A percentile compares a stretch with the other conserved stretches of the same genome.
Conservation (phyloP, 2,888 invertebrate genomes). For the Eupithecia subfuscata region DNA sequence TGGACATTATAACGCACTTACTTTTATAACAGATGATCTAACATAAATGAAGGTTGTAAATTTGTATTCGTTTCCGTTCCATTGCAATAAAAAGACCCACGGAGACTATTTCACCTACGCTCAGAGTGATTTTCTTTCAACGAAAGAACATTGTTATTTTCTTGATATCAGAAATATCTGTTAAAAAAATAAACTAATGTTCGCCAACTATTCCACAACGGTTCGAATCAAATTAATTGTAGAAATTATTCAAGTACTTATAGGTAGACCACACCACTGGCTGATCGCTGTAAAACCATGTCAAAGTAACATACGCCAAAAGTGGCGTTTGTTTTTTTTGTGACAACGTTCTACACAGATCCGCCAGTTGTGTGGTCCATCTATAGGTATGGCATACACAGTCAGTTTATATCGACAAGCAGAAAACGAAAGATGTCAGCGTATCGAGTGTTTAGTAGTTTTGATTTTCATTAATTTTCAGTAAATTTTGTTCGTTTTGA, state of each 20-base stretch:
- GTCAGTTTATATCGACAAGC: background rate
- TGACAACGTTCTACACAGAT: too few species aligned
- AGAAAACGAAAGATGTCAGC: background rate
- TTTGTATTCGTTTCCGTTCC: slow-evolving; percentile 19
- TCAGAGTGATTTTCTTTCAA: background rate
- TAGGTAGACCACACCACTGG: too few species aligned
- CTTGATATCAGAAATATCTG: background rate
- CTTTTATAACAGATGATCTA: slow-evolving; percentile 46
- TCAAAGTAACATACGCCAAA: too few species aligned
- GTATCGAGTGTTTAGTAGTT: background rate
- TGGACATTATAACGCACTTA: slow-evolving; percentile 70
- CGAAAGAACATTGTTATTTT: background rate
- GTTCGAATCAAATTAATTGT: background rate
- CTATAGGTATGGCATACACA: too few species aligned
- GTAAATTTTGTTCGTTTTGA: background rate
- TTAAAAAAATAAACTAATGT: background rate
- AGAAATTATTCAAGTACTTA: background rate
- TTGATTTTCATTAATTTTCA: background rate
- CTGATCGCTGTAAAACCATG: too few species aligned
- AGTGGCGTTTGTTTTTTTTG: too few species aligned
- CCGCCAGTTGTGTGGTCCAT: too few species aligned
- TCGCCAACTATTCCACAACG: background rate
- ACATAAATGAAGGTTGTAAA: slow-evolving; percentile 46
- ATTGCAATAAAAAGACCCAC: background rate
- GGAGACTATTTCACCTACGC: background rate